Percentiles rank a stretch among this genome's conserved stretches.
These are phyloP conservation scores for Aelia acuminata DNA, from an alignment of 2,888 invertebrate genomes.

Conservation along the genomic window DNA sequence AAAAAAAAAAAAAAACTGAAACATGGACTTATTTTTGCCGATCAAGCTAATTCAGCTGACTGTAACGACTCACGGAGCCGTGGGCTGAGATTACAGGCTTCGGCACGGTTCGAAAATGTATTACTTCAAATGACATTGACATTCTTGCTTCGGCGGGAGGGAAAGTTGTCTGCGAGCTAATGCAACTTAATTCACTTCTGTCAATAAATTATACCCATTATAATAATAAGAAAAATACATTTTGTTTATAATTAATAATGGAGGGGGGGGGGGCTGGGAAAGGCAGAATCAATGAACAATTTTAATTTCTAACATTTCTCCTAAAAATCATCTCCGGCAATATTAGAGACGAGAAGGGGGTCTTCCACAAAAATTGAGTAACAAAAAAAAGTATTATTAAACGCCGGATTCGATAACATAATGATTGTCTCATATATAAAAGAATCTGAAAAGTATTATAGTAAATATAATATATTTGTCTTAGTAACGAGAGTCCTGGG, in stretches of 20 bases:
- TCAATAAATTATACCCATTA: neutral
- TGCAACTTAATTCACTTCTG: conserved; percentile 30
- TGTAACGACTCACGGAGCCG: neutral
- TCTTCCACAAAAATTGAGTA: too few species aligned
- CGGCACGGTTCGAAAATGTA: conserved; percentile 10
- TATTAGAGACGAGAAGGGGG: too few species aligned
- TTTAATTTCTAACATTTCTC: neutral
- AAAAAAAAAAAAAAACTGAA: neutral
- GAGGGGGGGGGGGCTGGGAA: too few species aligned
- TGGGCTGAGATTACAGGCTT: conserved; percentile 42
- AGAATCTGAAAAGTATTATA: too few species aligned
- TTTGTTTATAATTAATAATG: neutral
- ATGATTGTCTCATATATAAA: too few species aligned
- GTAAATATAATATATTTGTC: too few species aligned
- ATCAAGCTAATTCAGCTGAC: neutral
- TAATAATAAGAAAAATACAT: neutral
- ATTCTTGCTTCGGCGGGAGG: conserved; percentile 39
- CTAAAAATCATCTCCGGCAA: neutral
- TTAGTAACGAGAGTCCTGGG: too few species aligned
- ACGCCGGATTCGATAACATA: too few species aligned
- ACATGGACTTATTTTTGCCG: neutral
- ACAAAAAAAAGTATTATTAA: too few species aligned
- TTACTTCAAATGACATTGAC: conserved; percentile 44
- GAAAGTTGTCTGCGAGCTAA: conserved; percentile 28
- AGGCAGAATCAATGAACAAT: neutral